Conservation (phyloP, 2,797 vertebrate genomes). For the Danionella dracula region DNA sequence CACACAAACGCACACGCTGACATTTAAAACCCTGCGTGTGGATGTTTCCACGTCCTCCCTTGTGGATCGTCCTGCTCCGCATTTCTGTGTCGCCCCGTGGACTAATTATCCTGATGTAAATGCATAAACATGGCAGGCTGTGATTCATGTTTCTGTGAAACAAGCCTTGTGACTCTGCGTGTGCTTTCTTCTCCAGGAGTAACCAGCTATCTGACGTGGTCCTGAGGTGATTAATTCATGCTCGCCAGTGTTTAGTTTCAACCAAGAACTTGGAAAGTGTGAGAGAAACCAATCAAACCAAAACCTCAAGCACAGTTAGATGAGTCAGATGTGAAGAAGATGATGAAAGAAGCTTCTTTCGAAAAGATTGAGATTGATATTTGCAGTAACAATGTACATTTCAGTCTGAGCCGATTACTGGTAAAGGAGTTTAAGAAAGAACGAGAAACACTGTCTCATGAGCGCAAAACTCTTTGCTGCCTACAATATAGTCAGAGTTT, state of each 20-base stretch:
- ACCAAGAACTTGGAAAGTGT: background rate
- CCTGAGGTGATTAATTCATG: background rate
- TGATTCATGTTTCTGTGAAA: background rate
- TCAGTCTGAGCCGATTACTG: no score
- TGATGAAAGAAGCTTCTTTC: no score
- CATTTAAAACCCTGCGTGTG: constrained; percentile 31
- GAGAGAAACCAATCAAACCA: constrained; percentile 26
- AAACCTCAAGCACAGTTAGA: constrained; percentile 23
- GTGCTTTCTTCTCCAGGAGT: constrained; percentile 9
- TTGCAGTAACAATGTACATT: no score
- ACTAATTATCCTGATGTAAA: constrained; percentile 35
- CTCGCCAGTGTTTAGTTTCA: constrained; percentile 27
- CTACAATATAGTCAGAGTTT: no score
- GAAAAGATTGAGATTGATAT: no score
- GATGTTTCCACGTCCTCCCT: constrained; percentile 15
- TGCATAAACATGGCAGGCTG: constrained; percentile 16
- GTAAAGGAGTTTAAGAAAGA: no score
- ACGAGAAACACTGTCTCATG: no score
- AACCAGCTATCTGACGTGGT: constrained; percentile 36
- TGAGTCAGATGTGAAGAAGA: constrained; percentile 9
- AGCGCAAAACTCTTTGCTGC: no score
- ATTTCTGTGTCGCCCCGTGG: constrained; percentile 27
- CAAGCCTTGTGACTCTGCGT: background rate
- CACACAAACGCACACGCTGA: constrained; percentile 1
- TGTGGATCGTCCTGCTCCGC: background rate